Evolutionary conservation across 2,797 vertebrate species (phyloP).

Genomic region (Enteromius paludinosus): DNA sequence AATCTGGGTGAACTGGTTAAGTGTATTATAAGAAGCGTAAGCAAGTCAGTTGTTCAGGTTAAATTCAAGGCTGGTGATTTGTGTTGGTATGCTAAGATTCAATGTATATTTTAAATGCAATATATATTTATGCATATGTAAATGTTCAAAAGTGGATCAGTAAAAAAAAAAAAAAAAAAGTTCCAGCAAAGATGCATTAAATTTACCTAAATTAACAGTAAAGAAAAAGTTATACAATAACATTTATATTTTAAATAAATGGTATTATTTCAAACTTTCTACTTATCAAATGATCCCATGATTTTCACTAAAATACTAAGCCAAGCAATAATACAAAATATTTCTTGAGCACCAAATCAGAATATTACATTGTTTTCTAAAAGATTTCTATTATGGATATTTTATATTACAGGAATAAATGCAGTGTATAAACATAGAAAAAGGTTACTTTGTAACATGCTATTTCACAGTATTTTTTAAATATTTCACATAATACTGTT

Average conservation of each 20-base stretch:
- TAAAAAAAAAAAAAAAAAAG: too few relatives aligned
- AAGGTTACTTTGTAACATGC: background rate
- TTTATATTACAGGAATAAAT: background rate
- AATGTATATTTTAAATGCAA: background rate
- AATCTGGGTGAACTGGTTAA: background rate
- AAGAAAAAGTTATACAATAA: background rate
- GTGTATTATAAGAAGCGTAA: background rate
- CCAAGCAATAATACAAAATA: background rate
- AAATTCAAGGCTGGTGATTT: background rate
- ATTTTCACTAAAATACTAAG: background rate
- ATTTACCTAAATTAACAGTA: background rate
- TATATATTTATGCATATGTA: too few relatives aligned
- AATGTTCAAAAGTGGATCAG: background rate
- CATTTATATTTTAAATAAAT: background rate
- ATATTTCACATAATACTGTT: background rate
- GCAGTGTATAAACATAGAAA: background rate
- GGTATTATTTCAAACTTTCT: background rate
- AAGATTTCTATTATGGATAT: background rate
- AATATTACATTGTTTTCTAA: background rate
- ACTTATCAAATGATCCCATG: background rate
- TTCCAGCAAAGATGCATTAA: background rate
- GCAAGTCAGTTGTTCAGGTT: background rate
- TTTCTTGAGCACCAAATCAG: background rate
- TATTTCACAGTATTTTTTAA: too few relatives aligned
- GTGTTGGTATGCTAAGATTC: background rate